These are phyloP conservation scores for Euleptes europaea DNA, from an alignment of 2,113 vertebrate species.

Conservation along the genomic window DNA sequence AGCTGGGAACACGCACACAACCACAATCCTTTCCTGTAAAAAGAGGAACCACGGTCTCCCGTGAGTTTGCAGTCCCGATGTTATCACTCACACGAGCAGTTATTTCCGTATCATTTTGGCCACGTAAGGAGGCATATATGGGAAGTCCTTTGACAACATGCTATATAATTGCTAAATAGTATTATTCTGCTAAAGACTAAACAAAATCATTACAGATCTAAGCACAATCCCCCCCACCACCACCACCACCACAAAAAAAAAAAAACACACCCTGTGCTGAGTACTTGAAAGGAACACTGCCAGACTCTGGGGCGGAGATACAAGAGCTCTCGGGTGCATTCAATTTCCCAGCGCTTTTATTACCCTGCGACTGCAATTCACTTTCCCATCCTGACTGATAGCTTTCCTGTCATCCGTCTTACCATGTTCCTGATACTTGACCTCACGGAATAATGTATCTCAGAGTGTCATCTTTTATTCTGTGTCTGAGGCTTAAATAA, in stretches of 20 bases:
- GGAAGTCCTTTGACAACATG: background rate
- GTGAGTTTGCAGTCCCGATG: no score
- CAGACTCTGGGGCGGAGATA: background rate
- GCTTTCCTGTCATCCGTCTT: constrained; percentile 15
- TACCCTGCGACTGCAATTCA: constrained; percentile 1
- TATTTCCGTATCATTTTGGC: background rate
- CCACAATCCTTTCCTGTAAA: background rate
- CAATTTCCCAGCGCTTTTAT: constrained; percentile 13
- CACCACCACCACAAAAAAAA: no score
- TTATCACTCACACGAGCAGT: background rate
- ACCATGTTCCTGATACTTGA: constrained; percentile 25
- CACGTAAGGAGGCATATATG: background rate
- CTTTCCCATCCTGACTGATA: constrained; percentile 15
- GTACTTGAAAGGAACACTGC: background rate
- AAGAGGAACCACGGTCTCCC: background rate
- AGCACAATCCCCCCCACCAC: background rate
- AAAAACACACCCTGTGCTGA: background rate
- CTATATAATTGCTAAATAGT: background rate
- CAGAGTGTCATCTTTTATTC: constrained; percentile 18
- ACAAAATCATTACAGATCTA: background rate
- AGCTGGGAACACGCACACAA: background rate
- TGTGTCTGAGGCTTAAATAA: constrained; percentile 12
- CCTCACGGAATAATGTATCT: constrained; percentile 11
- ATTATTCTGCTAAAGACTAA: background rate
- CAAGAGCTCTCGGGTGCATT: constrained; percentile 7